phyloP scores from a whole-genome alignment of 2,888 invertebrate species.

The Drosophila stalkeri region DNA sequence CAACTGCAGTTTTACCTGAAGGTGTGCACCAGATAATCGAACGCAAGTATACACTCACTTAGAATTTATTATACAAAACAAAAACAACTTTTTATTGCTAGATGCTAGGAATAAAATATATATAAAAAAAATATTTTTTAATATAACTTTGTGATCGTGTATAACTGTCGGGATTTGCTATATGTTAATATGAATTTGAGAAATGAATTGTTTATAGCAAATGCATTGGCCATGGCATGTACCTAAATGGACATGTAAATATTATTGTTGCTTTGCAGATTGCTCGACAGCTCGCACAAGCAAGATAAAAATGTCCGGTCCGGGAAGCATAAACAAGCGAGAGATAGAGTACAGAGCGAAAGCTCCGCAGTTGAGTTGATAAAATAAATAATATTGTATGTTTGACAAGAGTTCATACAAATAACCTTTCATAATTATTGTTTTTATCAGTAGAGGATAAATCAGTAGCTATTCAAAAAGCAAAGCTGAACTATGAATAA shows the following conservation, averaged over 20 bases:
- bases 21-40: constrained; percentile 40
- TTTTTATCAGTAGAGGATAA: constrained; percentile 8
- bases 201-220: constrained; percentile 28
- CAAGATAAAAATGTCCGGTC: constrained; percentile 60
- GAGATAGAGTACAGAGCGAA: constrained; percentile 34
- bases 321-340: constrained; percentile 38
- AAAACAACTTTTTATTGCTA: not conserved
- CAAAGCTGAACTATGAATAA: constrained; percentile 9
- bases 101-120: no score
- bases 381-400: constrained; percentile 27
- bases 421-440: not conserved
- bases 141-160: not conserved
- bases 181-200: not conserved
- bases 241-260: constrained; percentile 55
- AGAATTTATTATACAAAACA: not conserved
- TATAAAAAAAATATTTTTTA: no score
- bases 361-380: constrained; percentile 9
- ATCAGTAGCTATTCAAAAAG: not conserved
- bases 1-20: constrained; percentile 14
- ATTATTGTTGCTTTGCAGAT: constrained; percentile 57
- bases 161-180: not conserved
- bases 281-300: constrained; percentile 37
- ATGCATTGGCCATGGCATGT: constrained; percentile 17
- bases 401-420: constrained; percentile 9
- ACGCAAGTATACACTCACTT: not conserved